A percentile compares a stretch with the other conserved stretches of the same genome.
Conservation (phyloP, 2,888 invertebrate species). For the Seira ritae region DNA sequence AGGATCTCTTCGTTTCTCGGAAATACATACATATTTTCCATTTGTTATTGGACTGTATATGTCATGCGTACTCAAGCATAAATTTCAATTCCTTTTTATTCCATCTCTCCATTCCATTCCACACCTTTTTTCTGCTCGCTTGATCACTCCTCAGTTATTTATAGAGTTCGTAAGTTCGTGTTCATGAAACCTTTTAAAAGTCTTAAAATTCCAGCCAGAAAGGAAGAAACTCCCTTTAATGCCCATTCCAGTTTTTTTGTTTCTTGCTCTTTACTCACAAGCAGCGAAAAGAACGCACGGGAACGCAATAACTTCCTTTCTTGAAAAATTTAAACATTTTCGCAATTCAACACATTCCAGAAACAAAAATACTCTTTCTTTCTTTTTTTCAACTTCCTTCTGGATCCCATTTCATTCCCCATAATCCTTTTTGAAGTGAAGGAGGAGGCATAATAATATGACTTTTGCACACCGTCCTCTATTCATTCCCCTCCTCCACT, state of each 20-base stretch:
- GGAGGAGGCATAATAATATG: not conserved
- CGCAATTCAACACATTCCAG: too few species aligned
- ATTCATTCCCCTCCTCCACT: not conserved
- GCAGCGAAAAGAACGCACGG: not conserved
- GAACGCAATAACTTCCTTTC: slow-evolving; percentile 5
- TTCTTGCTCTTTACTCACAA: not conserved
- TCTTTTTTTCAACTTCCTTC: too few species aligned
- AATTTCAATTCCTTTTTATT: not conserved
- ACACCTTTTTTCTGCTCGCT: not conserved
- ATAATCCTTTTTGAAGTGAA: not conserved
- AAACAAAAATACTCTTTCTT: too few species aligned
- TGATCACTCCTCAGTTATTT: slow-evolving; percentile 50
- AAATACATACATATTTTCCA: not conserved
- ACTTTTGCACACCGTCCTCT: not conserved
- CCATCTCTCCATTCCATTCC: too few species aligned
- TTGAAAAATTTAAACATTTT: not conserved
- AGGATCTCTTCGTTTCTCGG: not conserved
- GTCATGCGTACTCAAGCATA: not conserved
- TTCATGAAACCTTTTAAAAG: not conserved
- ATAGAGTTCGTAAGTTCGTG: slow-evolving; percentile 50
- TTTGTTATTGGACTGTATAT: not conserved
- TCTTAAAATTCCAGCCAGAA: not conserved
- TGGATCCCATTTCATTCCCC: not conserved
- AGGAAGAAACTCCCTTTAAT: too few species aligned
- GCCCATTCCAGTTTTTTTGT: too few species aligned